phyloP scores from a whole-genome alignment of 2,888 invertebrate species.

The Acanthococcus lagerstroemiae region DNA sequence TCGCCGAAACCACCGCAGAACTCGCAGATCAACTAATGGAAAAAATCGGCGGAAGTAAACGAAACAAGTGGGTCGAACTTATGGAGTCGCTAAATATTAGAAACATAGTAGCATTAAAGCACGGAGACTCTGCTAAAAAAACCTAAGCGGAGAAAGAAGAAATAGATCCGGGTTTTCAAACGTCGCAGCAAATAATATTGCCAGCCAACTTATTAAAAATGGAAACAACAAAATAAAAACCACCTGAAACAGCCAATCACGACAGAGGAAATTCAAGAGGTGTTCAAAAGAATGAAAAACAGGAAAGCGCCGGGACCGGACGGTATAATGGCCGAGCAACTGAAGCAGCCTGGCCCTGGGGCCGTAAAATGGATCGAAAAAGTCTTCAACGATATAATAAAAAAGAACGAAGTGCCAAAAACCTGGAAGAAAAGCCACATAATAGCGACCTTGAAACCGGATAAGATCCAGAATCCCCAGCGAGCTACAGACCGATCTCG shows the following conservation, averaged over 20 bases:
- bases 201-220: slow-evolving; percentile 1
- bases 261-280: neutral
- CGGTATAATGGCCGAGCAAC: neutral
- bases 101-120: neutral
- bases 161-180: neutral
- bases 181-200: neutral
- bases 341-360: neutral
- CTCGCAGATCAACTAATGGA: neutral
- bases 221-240: too few relatives aligned
- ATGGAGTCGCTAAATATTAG: neutral
- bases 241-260: too few relatives aligned
- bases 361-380: too few relatives aligned
- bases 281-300: too few relatives aligned
- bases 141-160: neutral
- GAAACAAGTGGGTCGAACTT: neutral
- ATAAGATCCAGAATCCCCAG: slow-evolving; percentile 17
- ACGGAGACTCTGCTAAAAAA: neutral
- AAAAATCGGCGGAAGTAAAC: neutral
- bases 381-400: neutral
- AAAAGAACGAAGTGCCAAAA: neutral
- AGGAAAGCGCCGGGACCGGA: neutral
- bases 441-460: slow-evolving; percentile 27
- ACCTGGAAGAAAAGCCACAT: neutral
- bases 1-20: neutral
- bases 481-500: slow-evolving; percentile 34